Percentiles rank a stretch among this genome's conserved stretches.
These are phyloP conservation scores for Gavia stellata DNA, from an alignment of 2,113 vertebrate species.

Conservation along the genomic window DNA sequence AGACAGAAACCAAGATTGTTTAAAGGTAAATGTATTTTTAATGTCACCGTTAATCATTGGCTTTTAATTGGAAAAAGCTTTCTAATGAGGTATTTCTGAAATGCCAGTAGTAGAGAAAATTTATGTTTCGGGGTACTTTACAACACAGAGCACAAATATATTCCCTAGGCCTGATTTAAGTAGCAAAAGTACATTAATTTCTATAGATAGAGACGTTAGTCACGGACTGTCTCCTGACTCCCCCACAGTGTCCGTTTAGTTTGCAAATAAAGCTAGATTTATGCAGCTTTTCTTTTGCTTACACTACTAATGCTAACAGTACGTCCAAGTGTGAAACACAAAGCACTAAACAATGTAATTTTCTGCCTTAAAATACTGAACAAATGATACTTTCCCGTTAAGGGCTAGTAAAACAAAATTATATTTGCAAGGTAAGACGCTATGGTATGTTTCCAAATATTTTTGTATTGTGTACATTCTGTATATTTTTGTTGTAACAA, in stretches of 20 bases:
- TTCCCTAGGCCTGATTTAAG: slow-evolving; percentile 6
- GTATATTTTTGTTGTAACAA: slow-evolving; percentile 77
- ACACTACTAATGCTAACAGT: neutral
- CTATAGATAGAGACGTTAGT: neutral
- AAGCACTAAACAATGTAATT: slow-evolving; percentile 51
- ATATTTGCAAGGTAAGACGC: slow-evolving; percentile 51
- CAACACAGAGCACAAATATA: slow-evolving; percentile 18
- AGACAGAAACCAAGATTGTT: slow-evolving; percentile 30
- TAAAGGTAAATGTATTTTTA: slow-evolving; percentile 62
- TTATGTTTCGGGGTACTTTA: neutral
- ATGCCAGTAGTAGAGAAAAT: slow-evolving; percentile 5
- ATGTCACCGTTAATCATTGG: slow-evolving; percentile 36
- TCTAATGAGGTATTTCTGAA: slow-evolving; percentile 36
- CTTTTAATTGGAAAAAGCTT: slow-evolving; percentile 62
- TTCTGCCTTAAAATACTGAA: slow-evolving; percentile 74
- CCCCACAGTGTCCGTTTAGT: slow-evolving; percentile 22
- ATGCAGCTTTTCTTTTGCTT: slow-evolving; percentile 18
- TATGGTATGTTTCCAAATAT: slow-evolving; percentile 69
- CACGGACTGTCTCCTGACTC: slow-evolving; percentile 1
- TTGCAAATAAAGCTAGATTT: slow-evolving; percentile 58
- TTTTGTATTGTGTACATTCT: slow-evolving; percentile 80
- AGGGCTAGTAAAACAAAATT: slow-evolving; percentile 60
- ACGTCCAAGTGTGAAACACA: neutral
- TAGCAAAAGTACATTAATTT: slow-evolving; percentile 37
- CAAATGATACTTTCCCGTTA: slow-evolving; percentile 43